phyloP scores from a whole-genome alignment of 1,140 invertebrate genomes.

The Odontomachus brunneus region DNA sequence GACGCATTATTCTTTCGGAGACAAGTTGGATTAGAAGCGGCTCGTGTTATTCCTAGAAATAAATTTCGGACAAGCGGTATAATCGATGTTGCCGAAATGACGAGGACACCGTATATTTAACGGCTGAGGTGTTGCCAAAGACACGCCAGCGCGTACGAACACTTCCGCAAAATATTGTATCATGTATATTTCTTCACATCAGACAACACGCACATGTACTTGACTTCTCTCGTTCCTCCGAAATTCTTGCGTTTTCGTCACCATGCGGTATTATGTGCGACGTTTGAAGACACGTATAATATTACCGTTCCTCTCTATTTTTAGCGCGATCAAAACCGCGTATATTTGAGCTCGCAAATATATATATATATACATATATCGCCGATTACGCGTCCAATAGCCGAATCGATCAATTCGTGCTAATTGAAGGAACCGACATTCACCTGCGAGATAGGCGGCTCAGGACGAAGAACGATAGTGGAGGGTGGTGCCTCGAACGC shows the following conservation, averaged over 20 bases:
- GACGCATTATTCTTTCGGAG: conserved; percentile 42
- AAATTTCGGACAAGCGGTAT: conserved; percentile 41
- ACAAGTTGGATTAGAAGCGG: neutral
- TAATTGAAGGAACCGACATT: no score
- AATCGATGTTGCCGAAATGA: conserved; percentile 42
- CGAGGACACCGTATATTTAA: conserved; percentile 45
- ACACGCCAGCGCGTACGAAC: neutral
- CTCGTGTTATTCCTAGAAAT: conserved; percentile 47
- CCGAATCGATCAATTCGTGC: no score
- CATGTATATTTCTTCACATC: neutral
- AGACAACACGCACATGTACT: neutral
- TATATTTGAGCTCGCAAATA: no score
- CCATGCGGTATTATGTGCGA: neutral
- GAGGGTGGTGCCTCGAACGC: conserved; percentile 88
- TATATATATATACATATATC: no score
- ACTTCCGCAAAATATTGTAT: conserved; percentile 40
- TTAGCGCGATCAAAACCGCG: conserved; percentile 24
- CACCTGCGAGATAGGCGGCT: conserved; percentile 90
- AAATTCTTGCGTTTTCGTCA: neutral
- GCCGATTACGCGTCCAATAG: no score
- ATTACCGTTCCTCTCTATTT: conserved; percentile 41
- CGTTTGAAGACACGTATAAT: conserved; percentile 24
- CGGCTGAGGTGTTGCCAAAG: conserved; percentile 49
- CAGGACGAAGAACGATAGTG: conserved; percentile 89
- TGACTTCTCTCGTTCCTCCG: neutral